Evolutionary conservation across 2,113 vertebrate species (phyloP).

Genomic region (Sander vitreus): DNA sequence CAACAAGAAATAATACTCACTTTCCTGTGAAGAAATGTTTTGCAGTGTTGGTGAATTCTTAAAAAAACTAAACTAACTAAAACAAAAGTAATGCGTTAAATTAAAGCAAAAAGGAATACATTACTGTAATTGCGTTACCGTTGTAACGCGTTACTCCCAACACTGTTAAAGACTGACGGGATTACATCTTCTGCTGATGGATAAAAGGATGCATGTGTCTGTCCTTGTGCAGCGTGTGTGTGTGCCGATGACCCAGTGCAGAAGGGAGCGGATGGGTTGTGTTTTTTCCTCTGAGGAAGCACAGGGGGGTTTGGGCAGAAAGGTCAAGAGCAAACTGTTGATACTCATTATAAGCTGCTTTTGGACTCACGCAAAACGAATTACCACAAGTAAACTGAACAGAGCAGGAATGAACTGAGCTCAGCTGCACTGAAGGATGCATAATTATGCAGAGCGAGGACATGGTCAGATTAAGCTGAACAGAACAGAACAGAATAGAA

Average conservation of each 20-base stretch:
- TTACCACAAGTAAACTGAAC: slow-evolving; percentile 51
- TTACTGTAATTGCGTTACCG: no score
- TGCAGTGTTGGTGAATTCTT: no score
- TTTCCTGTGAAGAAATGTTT: no score
- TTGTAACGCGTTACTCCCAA: no score
- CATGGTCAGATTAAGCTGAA: neutral
- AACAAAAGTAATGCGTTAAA: no score
- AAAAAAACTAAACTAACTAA: no score
- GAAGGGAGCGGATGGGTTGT: slow-evolving; percentile 63
- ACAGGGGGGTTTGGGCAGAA: slow-evolving; percentile 41
- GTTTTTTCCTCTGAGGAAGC: slow-evolving; percentile 74
- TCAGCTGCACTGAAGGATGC: slow-evolving; percentile 16
- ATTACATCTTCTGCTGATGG: neutral
- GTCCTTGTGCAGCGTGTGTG: slow-evolving; percentile 22
- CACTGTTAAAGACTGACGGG: neutral
- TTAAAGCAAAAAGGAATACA: no score
- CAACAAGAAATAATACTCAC: no score
- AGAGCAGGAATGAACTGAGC: slow-evolving; percentile 39
- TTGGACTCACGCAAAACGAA: slow-evolving; percentile 62
- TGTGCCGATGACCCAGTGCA: slow-evolving; percentile 21
- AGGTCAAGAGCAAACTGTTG: slow-evolving; percentile 72
- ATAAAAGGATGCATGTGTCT: slow-evolving; percentile 13
- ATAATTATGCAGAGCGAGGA: neutral
- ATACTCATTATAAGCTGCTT: slow-evolving; percentile 66
- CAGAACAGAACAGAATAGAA: slow-evolving; percentile 30